Base-by-base conservation (phyloP, 2,113 vertebrate genomes). In the Nestor notabilis region DNA sequence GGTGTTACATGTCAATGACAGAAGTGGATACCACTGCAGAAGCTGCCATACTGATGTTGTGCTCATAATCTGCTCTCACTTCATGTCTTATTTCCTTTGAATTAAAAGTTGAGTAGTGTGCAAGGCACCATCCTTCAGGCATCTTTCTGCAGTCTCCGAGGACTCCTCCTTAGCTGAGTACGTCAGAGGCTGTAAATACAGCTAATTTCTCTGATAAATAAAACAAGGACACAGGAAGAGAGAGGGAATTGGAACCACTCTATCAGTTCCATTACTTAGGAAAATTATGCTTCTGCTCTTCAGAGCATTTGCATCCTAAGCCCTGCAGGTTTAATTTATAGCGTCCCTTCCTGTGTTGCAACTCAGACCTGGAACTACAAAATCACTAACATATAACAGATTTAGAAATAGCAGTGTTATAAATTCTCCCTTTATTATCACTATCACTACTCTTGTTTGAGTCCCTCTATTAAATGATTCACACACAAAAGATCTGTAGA, bases 111-210 rank as follows among this genome's bases (percentile, higher is more conserved):
- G 87, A 89, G 79, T 49, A 27, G 49, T 77, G 61, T 41, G 46
- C 20, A 44, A 94, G 77, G 11, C 10, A 44, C 27, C 39, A 77
- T 71, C 60, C 72, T 95, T 93, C 91, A 90, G 79, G 91, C 82
- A 25, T 4, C 71, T 63, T 55, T 72, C 56, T 83, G 52, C 52
- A 52, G 50, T 60, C 92, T 91, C 83, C 70, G 71, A 86, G 65
- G 79, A 33, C 18, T 50, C 18, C 27, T 94, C 46, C 79, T 91
- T 71, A 80, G 92, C 50, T 0, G 0, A 93, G 39, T 20, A 33
- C 69, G 91, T 96, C 84, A 58, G 61, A 87, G 43, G 65, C 63
- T 93, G 81, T 86, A 95, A 95, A 95, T 94, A 71, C 41, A 94
- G 79, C 58, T 17, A 69, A 87, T 87, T 87, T 94, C 52, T 85